Conservation (phyloP, 2,113 vertebrate species). For the Sclerurus mexicanus region DNA sequence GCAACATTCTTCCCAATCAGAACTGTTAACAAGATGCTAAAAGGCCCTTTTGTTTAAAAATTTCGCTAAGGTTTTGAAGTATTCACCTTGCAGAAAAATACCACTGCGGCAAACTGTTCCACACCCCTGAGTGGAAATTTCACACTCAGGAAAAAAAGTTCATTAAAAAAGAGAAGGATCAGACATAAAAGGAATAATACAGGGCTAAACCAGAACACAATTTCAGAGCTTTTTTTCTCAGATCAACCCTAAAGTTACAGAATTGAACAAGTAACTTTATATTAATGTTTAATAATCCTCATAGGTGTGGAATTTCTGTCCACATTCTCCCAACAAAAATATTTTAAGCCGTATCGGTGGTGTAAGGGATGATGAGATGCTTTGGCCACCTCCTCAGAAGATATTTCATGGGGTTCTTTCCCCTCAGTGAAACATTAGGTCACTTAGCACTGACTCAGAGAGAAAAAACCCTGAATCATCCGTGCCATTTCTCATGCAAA, state of each 20-base stretch:
- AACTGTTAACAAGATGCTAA: not conserved
- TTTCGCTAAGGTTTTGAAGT: not conserved
- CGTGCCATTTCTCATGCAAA: not conserved
- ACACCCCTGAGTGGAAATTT: not conserved
- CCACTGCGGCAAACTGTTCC: not conserved
- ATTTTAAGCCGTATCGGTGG: not conserved
- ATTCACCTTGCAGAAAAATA: not conserved
- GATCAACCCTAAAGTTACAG: not conserved
- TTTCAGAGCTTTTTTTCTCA: not conserved
- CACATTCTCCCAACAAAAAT: not conserved
- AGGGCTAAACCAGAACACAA: not conserved
- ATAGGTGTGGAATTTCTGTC: not conserved
- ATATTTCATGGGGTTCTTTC: not conserved
- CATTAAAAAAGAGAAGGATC: not conserved
- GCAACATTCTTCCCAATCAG: not conserved
- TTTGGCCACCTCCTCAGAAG: not conserved
- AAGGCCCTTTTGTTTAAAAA: not conserved
- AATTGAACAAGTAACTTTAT: not conserved
- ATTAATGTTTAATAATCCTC: not conserved
- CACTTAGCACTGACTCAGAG: not conserved
- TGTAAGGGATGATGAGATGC: not conserved
- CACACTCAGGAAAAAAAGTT: not conserved
- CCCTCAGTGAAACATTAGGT: not conserved
- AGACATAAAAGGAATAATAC: not conserved
- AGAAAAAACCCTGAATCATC: not conserved